Base-by-base conservation (phyloP, 2,888 invertebrate genomes). In the Drosophila mulleri region DNA sequence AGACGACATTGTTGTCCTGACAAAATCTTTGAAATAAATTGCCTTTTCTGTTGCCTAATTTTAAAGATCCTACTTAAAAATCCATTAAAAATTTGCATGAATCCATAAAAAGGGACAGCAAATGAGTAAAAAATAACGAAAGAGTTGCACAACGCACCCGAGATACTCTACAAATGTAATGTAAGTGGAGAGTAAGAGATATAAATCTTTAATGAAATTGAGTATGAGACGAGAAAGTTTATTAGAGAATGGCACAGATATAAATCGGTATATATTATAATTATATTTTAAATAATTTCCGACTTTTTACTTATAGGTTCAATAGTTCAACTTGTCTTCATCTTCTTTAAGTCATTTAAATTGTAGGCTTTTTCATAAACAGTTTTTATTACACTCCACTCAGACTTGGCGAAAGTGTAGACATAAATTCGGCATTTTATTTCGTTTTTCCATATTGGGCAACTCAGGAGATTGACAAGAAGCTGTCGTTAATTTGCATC, bases 1-100 rank as follows among this genome's bases (percentile, higher is more conserved):
- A 23, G 39, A 20, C 47, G 35, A 65, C 58, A 47, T 60, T 75
- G 68, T 64, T 67, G 54, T 62, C 53, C 57, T 73, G 80, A 70
- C 74, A 74, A 70, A 88, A 75, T 82, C 83, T 75, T 83, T 65
- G 67, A 75, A 89, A 87, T 78, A 88, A 88, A 89, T 89, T 88
- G 81, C 71, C 75, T 74, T 88, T 88, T 68, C 75, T 78, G 29
- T 89, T 73, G 72, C 78, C 78, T 75, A 81, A 88, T 88, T 90
- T 88, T 87, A 78, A 84, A 83, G 80, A 82, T 76, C 90, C 89
- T 89, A 85, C 90, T 89, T 89, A 89, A 89, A 89, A 89, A 85
- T 89, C 91, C 89, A 91, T 89, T 89, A 91, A 85, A 88, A 90
- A 91, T 91, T 89, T 85, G 78, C 90, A 90, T 89, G 82, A 79